These are phyloP conservation scores for Pyrgilauda ruficollis DNA, from an alignment of 2,113 vertebrate genomes.

Conservation along the genomic window DNA sequence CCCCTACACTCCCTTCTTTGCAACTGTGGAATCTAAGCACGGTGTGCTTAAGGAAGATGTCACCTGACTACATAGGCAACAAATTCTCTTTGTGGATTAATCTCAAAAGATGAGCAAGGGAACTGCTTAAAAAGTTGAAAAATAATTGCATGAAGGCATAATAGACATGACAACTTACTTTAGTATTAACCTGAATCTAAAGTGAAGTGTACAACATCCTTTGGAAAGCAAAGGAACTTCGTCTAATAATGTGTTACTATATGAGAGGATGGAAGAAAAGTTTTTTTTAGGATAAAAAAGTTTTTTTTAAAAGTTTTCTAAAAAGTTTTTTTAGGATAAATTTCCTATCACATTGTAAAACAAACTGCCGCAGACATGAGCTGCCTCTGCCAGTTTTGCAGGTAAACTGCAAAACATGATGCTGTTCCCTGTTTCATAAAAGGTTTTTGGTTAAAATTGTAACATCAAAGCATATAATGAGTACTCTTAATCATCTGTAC, in stretches of 20 bases:
- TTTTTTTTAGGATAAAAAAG: too few relatives aligned
- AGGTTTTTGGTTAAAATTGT: not conserved
- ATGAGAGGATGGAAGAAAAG: not conserved
- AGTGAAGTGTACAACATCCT: not conserved
- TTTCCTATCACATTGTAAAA: not conserved
- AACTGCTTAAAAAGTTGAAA: not conserved
- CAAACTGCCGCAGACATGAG: not conserved
- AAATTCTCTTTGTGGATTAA: not conserved
- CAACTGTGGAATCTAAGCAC: not conserved
- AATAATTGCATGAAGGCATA: not conserved
- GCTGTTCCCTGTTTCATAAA: not conserved
- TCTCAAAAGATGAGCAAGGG: not conserved
- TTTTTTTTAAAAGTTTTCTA: too few relatives aligned
- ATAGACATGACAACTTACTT: not conserved
- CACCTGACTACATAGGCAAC: not conserved
- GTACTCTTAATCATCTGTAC: not conserved
- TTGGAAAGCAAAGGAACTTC: rapidly evolving
- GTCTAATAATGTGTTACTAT: not conserved
- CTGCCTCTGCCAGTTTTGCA: not conserved
- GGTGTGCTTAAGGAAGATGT: rapidly evolving
- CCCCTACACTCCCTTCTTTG: not conserved
- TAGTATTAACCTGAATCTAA: not conserved
- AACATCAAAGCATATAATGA: not conserved
- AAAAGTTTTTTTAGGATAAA: not conserved
- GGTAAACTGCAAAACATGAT: not conserved